phyloP scores from a whole-genome alignment of 2,113 vertebrate genomes.

The Halcyon malimbica region DNA sequence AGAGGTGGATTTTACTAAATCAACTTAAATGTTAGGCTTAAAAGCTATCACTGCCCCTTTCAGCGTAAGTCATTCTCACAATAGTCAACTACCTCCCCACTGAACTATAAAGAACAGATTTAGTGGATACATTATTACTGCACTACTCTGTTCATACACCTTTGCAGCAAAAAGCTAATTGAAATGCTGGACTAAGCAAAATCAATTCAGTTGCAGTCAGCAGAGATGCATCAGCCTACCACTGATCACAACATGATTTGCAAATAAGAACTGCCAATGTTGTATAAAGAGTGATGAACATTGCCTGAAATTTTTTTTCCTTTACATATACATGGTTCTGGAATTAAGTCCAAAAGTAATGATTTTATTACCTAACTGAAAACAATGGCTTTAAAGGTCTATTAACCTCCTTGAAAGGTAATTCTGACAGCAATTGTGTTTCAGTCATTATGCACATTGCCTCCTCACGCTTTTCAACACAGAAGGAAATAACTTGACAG shows the following conservation, averaged over 20 bases:
- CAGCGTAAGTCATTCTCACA: neutral
- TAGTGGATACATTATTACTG: neutral
- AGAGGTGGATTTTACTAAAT: neutral
- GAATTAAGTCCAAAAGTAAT: neutral
- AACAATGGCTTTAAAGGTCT: neutral
- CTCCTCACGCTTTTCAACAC: neutral
- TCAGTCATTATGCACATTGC: neutral
- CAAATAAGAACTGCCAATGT: neutral
- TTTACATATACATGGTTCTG: neutral
- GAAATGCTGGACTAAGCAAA: conserved; percentile 48
- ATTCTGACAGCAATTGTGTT: neutral
- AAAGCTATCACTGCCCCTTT: neutral
- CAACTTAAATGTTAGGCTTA: neutral
- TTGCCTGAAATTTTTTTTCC: neutral
- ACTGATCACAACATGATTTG: neutral
- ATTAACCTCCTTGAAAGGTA: neutral
- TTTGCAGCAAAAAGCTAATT: conserved; percentile 19
- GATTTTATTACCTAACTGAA: neutral
- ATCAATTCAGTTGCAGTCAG: neutral
- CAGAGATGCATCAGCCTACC: neutral
- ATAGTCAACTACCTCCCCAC: neutral
- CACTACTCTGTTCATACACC: neutral
- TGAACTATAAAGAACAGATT: conserved; percentile 39
- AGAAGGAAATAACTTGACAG: neutral
- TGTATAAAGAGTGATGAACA: neutral